Evolutionary conservation across 1,140 invertebrate genomes (phyloP).

Genomic region (Cotesia vestalis): DNA sequence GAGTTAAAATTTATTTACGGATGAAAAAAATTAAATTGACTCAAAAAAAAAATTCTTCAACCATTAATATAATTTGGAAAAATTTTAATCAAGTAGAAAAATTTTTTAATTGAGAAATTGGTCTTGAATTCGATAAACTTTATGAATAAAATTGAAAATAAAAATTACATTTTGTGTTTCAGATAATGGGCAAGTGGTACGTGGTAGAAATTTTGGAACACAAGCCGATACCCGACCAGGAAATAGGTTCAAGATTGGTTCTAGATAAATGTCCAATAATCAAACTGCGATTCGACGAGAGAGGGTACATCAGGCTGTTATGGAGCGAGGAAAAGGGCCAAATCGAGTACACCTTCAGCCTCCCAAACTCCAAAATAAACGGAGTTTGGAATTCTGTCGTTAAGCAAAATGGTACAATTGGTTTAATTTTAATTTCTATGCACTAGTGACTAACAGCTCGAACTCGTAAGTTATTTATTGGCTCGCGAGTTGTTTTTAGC

Average conservation of each 20-base stretch:
- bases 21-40: too few species aligned
- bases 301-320: slow-evolving; percentile 37
- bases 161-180: slow-evolving; percentile 40
- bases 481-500: neutral
- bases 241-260: slow-evolving; percentile 22
- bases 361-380: slow-evolving; percentile 44
- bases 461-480: too few species aligned
- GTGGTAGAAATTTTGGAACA: slow-evolving; percentile 54
- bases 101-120: too few species aligned
- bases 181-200: slow-evolving; percentile 59
- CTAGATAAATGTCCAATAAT: slow-evolving; percentile 47
- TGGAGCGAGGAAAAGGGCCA: slow-evolving; percentile 50
- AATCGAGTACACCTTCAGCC: slow-evolving; percentile 49
- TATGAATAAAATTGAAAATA: neutral
- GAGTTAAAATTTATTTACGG: too few species aligned
- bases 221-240: slow-evolving; percentile 35
- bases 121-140: too few species aligned
- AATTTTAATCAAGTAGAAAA: too few species aligned
- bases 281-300: slow-evolving; percentile 23
- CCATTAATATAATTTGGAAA: too few species aligned
- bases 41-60: too few species aligned
- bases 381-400: slow-evolving; percentile 45
- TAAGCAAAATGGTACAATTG: slow-evolving; percentile 48
- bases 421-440: too few species aligned
- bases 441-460: too few species aligned